These are phyloP conservation scores for Pediacus dermestoides DNA, from an alignment of 2,888 invertebrate genomes.

Conservation along the genomic window DNA sequence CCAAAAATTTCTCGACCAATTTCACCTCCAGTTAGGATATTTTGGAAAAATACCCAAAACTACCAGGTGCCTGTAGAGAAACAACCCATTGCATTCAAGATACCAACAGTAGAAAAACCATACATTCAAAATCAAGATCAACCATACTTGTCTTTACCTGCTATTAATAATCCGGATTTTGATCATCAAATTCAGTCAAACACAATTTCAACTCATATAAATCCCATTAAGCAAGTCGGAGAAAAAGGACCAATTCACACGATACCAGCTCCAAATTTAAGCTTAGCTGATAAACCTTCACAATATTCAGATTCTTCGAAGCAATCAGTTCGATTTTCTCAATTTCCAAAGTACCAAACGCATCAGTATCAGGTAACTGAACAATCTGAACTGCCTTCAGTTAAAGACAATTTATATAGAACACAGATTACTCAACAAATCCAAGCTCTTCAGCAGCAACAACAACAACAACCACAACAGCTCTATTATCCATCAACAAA, in stretches of 20 bases:
- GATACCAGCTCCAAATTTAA: conserved; percentile 80
- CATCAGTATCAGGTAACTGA: conserved; percentile 57
- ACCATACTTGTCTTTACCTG: conserved; percentile 35
- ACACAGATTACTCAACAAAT: conserved; percentile 30
- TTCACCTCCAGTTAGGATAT: conserved; percentile 28
- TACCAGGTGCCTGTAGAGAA: conserved; percentile 11
- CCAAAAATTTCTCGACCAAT: conserved; percentile 18
- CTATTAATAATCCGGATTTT: conserved; percentile 35
- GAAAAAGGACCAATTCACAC: conserved; percentile 76
- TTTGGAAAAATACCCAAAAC: conserved; percentile 35
- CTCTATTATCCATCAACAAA: conserved; percentile 15
- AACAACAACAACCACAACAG: conserved; percentile 32
- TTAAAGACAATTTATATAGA: conserved; percentile 25
- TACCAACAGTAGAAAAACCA: background rate
- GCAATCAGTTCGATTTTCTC: background rate
- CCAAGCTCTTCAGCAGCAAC: conserved; percentile 25
- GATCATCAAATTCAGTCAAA: conserved; percentile 46
- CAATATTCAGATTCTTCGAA: background rate
- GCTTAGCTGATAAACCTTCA: conserved; percentile 60
- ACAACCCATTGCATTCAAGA: background rate
- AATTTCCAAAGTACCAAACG: conserved; percentile 18
- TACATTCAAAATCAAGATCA: conserved; percentile 26
- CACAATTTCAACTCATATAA: conserved; percentile 37
- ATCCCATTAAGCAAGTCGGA: conserved; percentile 47
- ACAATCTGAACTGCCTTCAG: conserved; percentile 44